Evolutionary conservation across 2,797 vertebrate species (phyloP).

Genomic region (Pangasius sanitwongsei): DNA sequence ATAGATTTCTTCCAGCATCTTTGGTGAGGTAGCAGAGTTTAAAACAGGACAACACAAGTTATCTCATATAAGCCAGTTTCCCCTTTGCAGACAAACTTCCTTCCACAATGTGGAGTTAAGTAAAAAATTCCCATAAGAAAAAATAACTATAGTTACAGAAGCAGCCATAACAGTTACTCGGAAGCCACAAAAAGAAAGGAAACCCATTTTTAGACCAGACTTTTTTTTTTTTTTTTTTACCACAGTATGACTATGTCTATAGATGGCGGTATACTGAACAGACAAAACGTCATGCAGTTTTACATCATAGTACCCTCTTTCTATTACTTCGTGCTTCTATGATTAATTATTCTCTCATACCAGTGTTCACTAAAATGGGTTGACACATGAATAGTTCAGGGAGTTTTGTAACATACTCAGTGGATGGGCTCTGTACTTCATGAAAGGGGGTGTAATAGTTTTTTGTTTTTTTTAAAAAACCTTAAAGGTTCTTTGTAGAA

Average conservation of each 20-base stretch:
- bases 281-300: neutral
- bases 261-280: neutral
- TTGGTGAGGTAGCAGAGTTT: neutral
- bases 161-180: slow-evolving; percentile 9
- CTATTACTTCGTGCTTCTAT: neutral
- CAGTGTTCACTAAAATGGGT: neutral
- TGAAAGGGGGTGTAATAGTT: neutral
- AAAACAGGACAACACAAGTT: slow-evolving; percentile 13
- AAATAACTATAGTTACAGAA: slow-evolving; percentile 7
- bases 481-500: neutral
- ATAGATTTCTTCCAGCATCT: neutral
- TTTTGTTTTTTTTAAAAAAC: too few species aligned
- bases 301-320: neutral
- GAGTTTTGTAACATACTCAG: neutral
- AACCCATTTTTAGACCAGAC: slow-evolving; percentile 26
- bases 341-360: neutral
- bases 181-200: slow-evolving; percentile 17
- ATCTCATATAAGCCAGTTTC: slow-evolving; percentile 18
- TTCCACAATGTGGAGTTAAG: slow-evolving; percentile 11
- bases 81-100: slow-evolving; percentile 19
- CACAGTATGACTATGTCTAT: neutral
- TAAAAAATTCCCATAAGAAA: slow-evolving; percentile 11
- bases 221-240: slow-evolving; percentile 21
- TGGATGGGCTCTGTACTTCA: neutral
- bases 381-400: neutral